Evolutionary conservation across 2,797 vertebrate genomes (phyloP), one percentile per base, ranked within the genome.

Genomic region (Tauraco hartlaubi): DNA sequence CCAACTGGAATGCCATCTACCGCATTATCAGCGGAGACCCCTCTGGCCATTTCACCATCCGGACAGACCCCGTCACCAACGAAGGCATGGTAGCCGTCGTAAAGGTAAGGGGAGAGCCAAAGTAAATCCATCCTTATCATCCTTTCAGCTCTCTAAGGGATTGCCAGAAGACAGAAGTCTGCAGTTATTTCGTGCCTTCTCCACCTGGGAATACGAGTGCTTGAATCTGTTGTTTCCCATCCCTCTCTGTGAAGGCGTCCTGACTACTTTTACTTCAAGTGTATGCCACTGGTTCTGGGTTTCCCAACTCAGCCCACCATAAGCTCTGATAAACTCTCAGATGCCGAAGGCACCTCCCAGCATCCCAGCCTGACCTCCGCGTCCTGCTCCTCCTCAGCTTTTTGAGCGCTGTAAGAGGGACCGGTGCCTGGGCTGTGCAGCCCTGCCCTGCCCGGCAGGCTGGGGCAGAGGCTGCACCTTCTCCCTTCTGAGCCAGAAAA

Each of bases 1-100:
- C 99, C 3, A 99, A 99, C 98, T 99, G 99, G 99, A 99, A 99
- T 1, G 99, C 99, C 10, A 86, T 99, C 76, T 99, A 99, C 98
- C 98, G 98, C 94, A 99, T 99, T 94, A 99, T 99, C 98, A 99
- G 99, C 1, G 99, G 99, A 22, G 99, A 99, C 97, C 98, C 99
- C 25, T 97, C 98, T 0, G 98, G 98, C 3, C 99, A 99, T 96
- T 99, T 99, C 98, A 98, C 97, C 82, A 96, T 99, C 92, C 98
- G 98, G 69, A 99, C 99, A 0, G 99, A 99, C 97, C 99, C 99
- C 0, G 49, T 98, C 94, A 98, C 98, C 98, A 99, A 99, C 0
- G 98, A 99, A 35, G 99, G 99, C 97, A 98, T 99, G 98, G 99
- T 99, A 69, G 99, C 99, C 0, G 99, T 99, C 59, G 98, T 99